Evolutionary conservation across 2,797 vertebrate species (phyloP).

Genomic region (Distichodus sexfasciatus): DNA sequence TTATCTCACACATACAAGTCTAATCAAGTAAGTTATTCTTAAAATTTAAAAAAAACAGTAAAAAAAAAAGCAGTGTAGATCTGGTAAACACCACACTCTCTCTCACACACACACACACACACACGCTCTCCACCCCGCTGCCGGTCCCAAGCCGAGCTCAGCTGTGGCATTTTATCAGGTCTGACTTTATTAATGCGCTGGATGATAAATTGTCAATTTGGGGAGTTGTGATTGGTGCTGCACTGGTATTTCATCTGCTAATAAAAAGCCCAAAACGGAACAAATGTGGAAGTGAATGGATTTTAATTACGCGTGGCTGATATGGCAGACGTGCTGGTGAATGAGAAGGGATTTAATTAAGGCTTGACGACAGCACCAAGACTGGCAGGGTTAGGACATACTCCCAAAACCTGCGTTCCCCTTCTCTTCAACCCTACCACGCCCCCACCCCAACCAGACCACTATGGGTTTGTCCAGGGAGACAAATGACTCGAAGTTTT

Average conservation of each 20-base stretch:
- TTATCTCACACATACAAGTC: too few species aligned
- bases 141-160: background rate
- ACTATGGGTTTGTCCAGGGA: constrained; percentile 40
- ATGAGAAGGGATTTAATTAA: constrained; percentile 54
- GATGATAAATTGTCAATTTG: constrained; percentile 48
- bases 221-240: constrained; percentile 44
- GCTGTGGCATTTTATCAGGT: constrained; percentile 25
- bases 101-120: background rate
- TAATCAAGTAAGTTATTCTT: too few species aligned
- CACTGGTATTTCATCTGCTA: constrained; percentile 53
- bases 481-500: too few species aligned
- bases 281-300: constrained; percentile 57
- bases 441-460: constrained; percentile 33
- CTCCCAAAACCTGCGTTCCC: constrained; percentile 18
- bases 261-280: constrained; percentile 51
- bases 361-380: constrained; percentile 45
- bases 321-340: constrained; percentile 49
- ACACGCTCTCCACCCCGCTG: background rate
- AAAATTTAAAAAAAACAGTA: too few species aligned
- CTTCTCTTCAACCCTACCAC: too few species aligned
- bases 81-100: too few species aligned
- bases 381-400: constrained; percentile 41
- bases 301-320: constrained; percentile 59
- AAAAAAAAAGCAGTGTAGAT: too few species aligned
- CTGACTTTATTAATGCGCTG: constrained; percentile 43